Conservation (phyloP, 1,140 invertebrate genomes). For the Hycleus cichorii region DNA sequence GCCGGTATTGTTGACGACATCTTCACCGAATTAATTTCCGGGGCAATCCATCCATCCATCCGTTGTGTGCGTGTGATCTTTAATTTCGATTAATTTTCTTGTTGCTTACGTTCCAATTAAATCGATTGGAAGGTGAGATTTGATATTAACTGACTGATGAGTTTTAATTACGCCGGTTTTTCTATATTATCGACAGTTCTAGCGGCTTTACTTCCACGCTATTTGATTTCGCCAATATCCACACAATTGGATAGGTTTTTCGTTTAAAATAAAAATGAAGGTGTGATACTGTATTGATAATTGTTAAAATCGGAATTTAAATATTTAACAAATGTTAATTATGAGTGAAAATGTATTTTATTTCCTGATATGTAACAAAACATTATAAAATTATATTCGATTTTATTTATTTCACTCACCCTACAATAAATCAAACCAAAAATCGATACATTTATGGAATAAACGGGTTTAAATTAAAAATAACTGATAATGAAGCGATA, state of each 20-base stretch:
- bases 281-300: slow-evolving; percentile 21
- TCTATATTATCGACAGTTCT: no score
- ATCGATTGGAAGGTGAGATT: slow-evolving; percentile 13
- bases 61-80: no score
- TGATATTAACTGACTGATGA: slow-evolving; percentile 17
- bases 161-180: no score
- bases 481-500: slow-evolving; percentile 1
- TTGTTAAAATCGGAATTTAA: slow-evolving; percentile 21
- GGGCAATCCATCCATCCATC: no score
- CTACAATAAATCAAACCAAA: no score
- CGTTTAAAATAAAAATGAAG: background rate
- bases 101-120: slow-evolving; percentile 2
- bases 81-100: no score
- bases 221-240: no score
- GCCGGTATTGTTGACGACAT: slow-evolving; percentile 22
- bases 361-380: slow-evolving; percentile 25
- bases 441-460: no score
- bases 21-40: no score
- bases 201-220: no score
- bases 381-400: slow-evolving; percentile 3
- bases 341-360: slow-evolving; percentile 29
- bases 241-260: background rate
- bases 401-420: no score
- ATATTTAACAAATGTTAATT: slow-evolving; percentile 32
- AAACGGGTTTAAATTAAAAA: background rate